Evolutionary conservation across 2,888 invertebrate species (phyloP), one percentile per base, ranked within the genome.

Genomic region (Dromius quadrimaculatus): DNA sequence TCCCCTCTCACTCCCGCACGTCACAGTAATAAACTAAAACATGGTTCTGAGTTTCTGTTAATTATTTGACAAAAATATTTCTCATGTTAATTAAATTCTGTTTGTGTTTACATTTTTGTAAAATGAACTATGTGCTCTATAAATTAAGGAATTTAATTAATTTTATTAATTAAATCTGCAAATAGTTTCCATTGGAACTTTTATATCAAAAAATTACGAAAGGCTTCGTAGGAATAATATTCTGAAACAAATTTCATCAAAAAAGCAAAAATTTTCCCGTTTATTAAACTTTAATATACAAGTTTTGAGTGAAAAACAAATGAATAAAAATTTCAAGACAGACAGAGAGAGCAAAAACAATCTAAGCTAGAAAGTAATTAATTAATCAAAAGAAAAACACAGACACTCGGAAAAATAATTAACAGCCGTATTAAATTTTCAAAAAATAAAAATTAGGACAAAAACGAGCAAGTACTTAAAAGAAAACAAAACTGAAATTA

Each of bases 401-500:
- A 68, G 59, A 59, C 36, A 59, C 59, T 43, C 62, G 68, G 43
- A 57, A 20, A 66, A 68, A 57, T 68, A 68, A 68, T 68, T 59
- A 68, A 68, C 54, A 59, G 43, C 36, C 64, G 50, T 64, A 66
- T 68, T 57, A 68, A 68, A 59, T 28, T 68, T 15, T 11, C 9
- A 9, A 36, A 54, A 66, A 66, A 54, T 22, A 38, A 57, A 50
- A 62, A 62, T 62, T 62, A 62, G 43, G 15, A 62, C 62, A 62
- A 41, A 34, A 62, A 20, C 66, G 50, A 57, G 15, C 19, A 57
- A 59, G 68, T 68, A 68, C 68, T 68, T 68, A 68, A 68, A 68
- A 59, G 68, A 68, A 68, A 68, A 59, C 68, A 68, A 68, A 68
- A 68, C 68, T 59, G 59, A 68, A 68, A 68, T 68, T 68, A 68